A percentile compares a stretch with the other conserved stretches of the same genome.
These are phyloP conservation scores for Atrina japonica DNA, from an alignment of 2,888 invertebrate species.

Conservation along the genomic window DNA sequence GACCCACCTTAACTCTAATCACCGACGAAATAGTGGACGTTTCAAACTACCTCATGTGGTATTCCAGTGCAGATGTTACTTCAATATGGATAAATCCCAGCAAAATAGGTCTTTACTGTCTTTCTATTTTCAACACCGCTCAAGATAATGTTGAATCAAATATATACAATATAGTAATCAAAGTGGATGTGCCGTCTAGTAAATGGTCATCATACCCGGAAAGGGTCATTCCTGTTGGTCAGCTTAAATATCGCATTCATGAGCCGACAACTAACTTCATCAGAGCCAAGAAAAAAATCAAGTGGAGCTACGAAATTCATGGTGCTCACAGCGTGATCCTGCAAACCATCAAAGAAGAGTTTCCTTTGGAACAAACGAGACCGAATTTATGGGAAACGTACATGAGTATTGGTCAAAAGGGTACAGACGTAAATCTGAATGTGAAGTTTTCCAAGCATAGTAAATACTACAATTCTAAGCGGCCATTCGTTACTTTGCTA, in stretches of 20 bases:
- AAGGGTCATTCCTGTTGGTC: not conserved
- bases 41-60: not conserved
- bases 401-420: slow-evolving; percentile 33
- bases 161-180: slow-evolving; percentile 11
- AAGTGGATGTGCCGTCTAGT: slow-evolving; percentile 28
- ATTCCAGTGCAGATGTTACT: too few species aligned
- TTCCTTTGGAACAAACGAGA: slow-evolving; percentile 21
- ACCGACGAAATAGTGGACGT: not conserved
- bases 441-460: slow-evolving; percentile 30
- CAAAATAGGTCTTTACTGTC: not conserved
- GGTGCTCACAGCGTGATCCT: slow-evolving; percentile 35
- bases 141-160: too few species aligned
- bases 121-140: not conserved
- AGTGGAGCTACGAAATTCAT: slow-evolving; percentile 23
- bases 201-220: slow-evolving; percentile 37
- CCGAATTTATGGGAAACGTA: slow-evolving; percentile 33
- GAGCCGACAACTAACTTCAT: slow-evolving; percentile 20
- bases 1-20: not conserved
- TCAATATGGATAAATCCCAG: not conserved
- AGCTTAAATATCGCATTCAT: slow-evolving; percentile 8
- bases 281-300: slow-evolving; percentile 23
- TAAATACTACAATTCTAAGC: not conserved
- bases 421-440: slow-evolving; percentile 36
- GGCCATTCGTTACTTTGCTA: slow-evolving; percentile 26
- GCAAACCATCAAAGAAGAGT: slow-evolving; percentile 39